Conservation (phyloP, 2,797 vertebrate genomes). For the Nasua narica region DNA sequence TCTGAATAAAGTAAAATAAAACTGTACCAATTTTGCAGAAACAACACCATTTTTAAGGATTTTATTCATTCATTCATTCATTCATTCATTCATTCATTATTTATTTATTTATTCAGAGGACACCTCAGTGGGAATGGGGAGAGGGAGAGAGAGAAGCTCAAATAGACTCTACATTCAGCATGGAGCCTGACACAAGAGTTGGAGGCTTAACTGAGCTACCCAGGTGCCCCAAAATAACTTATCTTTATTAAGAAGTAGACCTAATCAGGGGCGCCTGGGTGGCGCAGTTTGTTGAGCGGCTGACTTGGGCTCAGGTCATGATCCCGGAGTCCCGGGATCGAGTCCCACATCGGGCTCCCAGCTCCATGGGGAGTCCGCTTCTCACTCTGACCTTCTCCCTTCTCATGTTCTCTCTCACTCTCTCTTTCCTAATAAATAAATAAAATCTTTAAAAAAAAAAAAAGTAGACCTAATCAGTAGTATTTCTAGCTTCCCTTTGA, state of each 20-base stretch:
- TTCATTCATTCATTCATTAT: neutral
- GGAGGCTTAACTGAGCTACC: neutral
- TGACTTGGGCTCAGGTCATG: too few relatives aligned
- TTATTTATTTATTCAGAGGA: neutral
- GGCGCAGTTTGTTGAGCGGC: too few relatives aligned
- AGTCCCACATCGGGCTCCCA: too few relatives aligned
- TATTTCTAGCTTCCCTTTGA: neutral
- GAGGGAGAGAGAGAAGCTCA: neutral
- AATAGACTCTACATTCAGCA: neutral
- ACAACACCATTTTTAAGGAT: neutral
- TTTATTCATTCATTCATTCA: neutral
- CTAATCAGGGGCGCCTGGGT: too few relatives aligned
- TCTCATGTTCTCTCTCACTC: too few relatives aligned
- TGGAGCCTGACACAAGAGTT: neutral
- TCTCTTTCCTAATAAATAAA: too few relatives aligned
- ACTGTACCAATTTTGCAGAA: neutral
- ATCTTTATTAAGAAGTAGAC: neutral
- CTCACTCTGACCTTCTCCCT: too few relatives aligned
- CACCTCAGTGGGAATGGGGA: neutral
- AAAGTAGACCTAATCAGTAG: neutral
- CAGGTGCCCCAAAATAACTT: neutral
- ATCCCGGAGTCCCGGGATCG: too few relatives aligned
- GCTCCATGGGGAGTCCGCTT: too few relatives aligned
- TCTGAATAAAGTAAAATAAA: neutral
- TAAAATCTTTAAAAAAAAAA: too few relatives aligned